Percentiles rank a stretch among this genome's conserved stretches.
phyloP scores from a whole-genome alignment of 92 coral and sea anemone species.

The Phenganax stokvisi region DNA sequence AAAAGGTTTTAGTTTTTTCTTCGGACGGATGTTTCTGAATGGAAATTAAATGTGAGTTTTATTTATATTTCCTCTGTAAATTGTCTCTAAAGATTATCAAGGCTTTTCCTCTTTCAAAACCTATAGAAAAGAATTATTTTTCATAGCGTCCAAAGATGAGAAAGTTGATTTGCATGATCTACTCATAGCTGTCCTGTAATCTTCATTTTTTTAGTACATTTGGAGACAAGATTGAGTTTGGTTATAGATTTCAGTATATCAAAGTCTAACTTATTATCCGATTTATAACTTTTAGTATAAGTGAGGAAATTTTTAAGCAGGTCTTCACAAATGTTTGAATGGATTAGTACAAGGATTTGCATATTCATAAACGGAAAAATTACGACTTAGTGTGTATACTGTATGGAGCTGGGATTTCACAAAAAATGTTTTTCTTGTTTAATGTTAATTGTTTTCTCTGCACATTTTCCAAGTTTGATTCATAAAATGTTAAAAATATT shows the following conservation, averaged over 20 bases:
- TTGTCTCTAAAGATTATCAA: too few species aligned
- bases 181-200: too few species aligned
- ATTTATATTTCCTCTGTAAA: too few species aligned
- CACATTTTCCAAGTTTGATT: neutral
- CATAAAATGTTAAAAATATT: neutral
- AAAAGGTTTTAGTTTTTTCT: neutral
- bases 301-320: slow-evolving; percentile 3
- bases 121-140: too few species aligned
- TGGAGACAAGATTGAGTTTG: neutral
- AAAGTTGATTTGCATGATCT: too few species aligned
- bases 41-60: slow-evolving; percentile 36
- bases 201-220: neutral
- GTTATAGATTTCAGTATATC: neutral
- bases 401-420: too few species aligned
- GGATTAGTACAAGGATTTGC: slow-evolving; percentile 4
- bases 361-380: slow-evolving; percentile 5
- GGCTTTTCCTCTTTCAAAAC: too few species aligned
- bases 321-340: slow-evolving; percentile 2
- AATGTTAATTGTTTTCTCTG: neutral
- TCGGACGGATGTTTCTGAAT: slow-evolving; percentile 2
- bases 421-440: too few species aligned
- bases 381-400: neutral
- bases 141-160: too few species aligned
- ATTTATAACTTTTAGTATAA: neutral
- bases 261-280: neutral